Percentiles rank a stretch among this genome's conserved stretches.
These are phyloP conservation scores for Seladonia tumulorum DNA, from an alignment of 2,888 invertebrate species.

Conservation along the genomic window DNA sequence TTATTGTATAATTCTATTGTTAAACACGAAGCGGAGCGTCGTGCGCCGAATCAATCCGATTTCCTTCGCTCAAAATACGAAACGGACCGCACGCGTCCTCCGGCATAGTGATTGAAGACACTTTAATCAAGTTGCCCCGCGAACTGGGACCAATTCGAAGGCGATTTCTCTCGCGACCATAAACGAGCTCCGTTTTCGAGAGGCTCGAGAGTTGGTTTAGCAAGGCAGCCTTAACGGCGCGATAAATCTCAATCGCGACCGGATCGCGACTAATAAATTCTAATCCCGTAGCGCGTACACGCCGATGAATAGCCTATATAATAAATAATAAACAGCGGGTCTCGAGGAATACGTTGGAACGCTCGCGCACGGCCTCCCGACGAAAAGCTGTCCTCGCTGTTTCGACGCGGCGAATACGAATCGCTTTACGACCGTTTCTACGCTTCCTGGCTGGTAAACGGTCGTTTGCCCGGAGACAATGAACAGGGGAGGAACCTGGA, in stretches of 20 bases:
- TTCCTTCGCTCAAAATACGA: not conserved
- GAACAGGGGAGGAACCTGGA: constrained; percentile 29
- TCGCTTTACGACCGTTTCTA: constrained; percentile 58
- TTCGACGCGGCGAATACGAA: constrained; percentile 44
- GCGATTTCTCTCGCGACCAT: not conserved
- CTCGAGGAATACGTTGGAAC: not conserved
- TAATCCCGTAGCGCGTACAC: constrained; percentile 20
- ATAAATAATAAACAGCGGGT: too few relatives aligned
- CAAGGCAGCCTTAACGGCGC: constrained; percentile 5
- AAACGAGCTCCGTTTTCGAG: not conserved
- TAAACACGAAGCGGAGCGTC: too few relatives aligned
- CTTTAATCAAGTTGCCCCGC: not conserved
- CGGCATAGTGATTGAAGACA: not conserved
- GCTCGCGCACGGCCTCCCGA: constrained; percentile 20
- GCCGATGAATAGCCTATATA: constrained; percentile 20
- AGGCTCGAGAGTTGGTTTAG: not conserved
- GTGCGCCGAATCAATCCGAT: not conserved
- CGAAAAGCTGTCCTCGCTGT: constrained; percentile 40
- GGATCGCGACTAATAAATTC: constrained; percentile 42
- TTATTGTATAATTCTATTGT: too few relatives aligned
- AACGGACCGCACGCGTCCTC: not conserved
- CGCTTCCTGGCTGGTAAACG: constrained; percentile 44
- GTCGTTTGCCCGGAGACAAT: constrained; percentile 47
- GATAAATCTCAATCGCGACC: constrained; percentile 41
- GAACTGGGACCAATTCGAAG: not conserved